Percentiles rank a stretch among this genome's conserved stretches.
These are phyloP conservation scores for Spisula subtruncata DNA, from an alignment of 2,888 invertebrate species.

Conservation along the genomic window DNA sequence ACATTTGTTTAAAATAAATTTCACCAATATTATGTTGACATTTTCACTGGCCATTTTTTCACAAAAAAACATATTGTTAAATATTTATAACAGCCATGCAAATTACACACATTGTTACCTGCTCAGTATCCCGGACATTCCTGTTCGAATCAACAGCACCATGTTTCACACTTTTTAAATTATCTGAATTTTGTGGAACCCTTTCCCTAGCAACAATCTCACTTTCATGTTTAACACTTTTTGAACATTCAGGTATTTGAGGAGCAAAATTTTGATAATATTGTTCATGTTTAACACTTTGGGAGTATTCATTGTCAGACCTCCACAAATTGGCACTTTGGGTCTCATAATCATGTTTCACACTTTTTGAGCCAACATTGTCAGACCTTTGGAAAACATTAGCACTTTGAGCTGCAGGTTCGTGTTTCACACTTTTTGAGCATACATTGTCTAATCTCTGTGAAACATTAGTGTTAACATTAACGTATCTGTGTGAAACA, in stretches of 20 bases:
- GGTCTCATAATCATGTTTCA: neutral
- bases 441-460: neutral
- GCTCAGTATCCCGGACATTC: neutral
- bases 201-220: neutral
- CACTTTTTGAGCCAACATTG: neutral
- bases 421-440: slow-evolving; percentile 8
- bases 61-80: no score
- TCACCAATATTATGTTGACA: no score
- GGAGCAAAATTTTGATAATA: neutral
- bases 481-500: neutral
- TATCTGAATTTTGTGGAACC: neutral
- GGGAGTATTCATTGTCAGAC: neutral
- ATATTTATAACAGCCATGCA: no score
- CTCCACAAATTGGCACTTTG: neutral
- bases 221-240: neutral
- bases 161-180: slow-evolving; percentile 2
- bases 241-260: neutral
- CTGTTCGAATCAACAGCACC: neutral
- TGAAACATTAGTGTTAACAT: no score
- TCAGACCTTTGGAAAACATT: neutral
- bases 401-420: neutral
- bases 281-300: slow-evolving; percentile 5
- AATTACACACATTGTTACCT: neutral
- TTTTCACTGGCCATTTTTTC: no score
- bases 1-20: no score